Evolutionary conservation across 2,888 invertebrate species (phyloP).

Genomic region (Neria commutata): DNA sequence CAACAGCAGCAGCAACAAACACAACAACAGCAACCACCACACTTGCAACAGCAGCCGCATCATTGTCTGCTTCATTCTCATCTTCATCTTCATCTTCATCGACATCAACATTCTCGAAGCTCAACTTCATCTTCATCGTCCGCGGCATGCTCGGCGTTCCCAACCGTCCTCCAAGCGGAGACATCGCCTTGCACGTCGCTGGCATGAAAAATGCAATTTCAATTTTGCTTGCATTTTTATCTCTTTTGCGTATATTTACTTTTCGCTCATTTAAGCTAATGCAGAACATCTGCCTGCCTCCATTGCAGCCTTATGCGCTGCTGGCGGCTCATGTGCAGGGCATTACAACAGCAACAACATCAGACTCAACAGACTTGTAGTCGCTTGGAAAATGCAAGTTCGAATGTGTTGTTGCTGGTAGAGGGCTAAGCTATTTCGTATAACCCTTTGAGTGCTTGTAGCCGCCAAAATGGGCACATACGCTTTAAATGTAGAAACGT

Average conservation of each 20-base stretch:
- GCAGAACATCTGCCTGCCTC: slow-evolving; percentile 2
- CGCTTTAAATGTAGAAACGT: too few species aligned
- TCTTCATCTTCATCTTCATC: slow-evolving; percentile 25
- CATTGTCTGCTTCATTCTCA: not conserved
- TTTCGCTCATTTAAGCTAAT: slow-evolving; percentile 28
- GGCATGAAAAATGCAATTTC: slow-evolving; percentile 54
- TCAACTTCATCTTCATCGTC: too few species aligned
- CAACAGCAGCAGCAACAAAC: slow-evolving; percentile 28
- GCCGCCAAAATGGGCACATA: too few species aligned
- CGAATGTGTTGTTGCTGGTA: not conserved
- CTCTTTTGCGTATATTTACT: slow-evolving; percentile 12
- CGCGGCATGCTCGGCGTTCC: too few species aligned
- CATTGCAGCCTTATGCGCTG: not conserved
- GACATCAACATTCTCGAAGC: too few species aligned
- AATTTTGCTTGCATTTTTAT: slow-evolving; percentile 35
- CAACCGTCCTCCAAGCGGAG: not conserved
- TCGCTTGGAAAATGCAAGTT: slow-evolving; percentile 27
- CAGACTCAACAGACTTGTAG: slow-evolving; percentile 39
- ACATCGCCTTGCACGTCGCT: slow-evolving; percentile 2
- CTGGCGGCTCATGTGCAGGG: slow-evolving; percentile 11
- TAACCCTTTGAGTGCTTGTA: too few species aligned
- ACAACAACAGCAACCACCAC: slow-evolving; percentile 29
- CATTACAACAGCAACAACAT: slow-evolving; percentile 21
- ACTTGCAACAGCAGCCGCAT: slow-evolving; percentile 26
- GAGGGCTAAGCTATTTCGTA: not conserved